Percentiles rank a stretch among this genome's conserved stretches.
These are phyloP conservation scores for Melitaea cinxia DNA, from an alignment of 1,140 invertebrate genomes.

Conservation along the genomic window DNA sequence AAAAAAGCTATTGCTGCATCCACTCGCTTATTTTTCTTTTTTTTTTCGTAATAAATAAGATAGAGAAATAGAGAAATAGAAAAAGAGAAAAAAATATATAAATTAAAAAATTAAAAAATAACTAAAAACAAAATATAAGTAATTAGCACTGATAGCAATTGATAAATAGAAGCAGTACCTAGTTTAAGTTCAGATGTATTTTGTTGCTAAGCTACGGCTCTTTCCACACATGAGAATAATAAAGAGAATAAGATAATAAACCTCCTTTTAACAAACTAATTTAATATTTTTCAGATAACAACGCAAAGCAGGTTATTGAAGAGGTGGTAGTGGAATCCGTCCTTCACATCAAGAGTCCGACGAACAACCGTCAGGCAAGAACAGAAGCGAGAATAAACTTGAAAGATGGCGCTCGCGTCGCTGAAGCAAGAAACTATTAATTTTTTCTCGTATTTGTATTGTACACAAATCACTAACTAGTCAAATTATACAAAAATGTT, in stretches of 20 bases:
- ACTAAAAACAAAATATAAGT: too few relatives aligned
- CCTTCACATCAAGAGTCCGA: slow-evolving; percentile 58
- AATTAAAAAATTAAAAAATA: too few relatives aligned
- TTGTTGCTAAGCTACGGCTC: too few relatives aligned
- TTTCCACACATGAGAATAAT: too few relatives aligned
- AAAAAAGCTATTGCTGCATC: too few relatives aligned
- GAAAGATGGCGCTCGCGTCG: slow-evolving; percentile 57
- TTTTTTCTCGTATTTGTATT: background rate
- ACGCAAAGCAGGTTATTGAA: slow-evolving; percentile 61
- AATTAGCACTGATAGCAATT: too few relatives aligned
- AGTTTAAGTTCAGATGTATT: too few relatives aligned
- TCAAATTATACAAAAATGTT: background rate
- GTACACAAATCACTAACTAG: background rate
- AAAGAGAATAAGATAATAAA: background rate
- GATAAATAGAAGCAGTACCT: too few relatives aligned
- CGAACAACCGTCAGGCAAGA: slow-evolving; percentile 49
- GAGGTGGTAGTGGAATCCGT: slow-evolving; percentile 72
- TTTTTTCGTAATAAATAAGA: too few relatives aligned
- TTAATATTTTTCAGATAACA: slow-evolving; percentile 54
- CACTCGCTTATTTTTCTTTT: too few relatives aligned
- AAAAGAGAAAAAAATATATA: too few relatives aligned
- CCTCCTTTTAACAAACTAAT: background rate
- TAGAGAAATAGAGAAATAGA: too few relatives aligned
- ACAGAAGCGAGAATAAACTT: slow-evolving; percentile 56
- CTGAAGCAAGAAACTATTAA: slow-evolving; percentile 41